Conservation (phyloP, 35 echinoderm and acorn worm genomes). For the Apostichopus californicus region DNA sequence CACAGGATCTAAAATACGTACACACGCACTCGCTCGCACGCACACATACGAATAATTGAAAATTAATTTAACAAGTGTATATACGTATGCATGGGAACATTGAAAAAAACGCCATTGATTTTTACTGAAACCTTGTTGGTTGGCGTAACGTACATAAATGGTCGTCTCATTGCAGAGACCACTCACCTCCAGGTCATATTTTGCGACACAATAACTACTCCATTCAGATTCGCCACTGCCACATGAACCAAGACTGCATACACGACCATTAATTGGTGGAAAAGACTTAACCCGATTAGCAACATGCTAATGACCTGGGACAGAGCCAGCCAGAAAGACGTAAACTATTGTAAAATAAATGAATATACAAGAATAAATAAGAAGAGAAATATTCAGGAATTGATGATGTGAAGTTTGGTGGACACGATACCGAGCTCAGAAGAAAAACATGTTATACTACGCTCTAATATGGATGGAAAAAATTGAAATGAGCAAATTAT, state of each 20-base stretch:
- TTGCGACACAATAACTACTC: conserved; percentile 7
- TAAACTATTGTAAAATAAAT: conserved; percentile 22
- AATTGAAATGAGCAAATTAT: too few species aligned
- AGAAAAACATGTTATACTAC: too few species aligned
- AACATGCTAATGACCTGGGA: conserved; percentile 27
- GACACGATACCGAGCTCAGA: too few species aligned
- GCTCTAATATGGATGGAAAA: too few species aligned
- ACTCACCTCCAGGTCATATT: conserved; percentile 16
- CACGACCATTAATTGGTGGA: background rate
- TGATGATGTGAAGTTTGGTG: too few species aligned
- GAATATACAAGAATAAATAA: background rate
- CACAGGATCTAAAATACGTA: too few species aligned
- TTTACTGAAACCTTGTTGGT: background rate
- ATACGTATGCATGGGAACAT: too few species aligned
- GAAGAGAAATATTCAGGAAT: too few species aligned
- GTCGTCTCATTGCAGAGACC: background rate
- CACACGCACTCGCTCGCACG: too few species aligned
- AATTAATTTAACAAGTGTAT: too few species aligned
- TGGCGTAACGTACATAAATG: background rate
- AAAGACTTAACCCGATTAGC: background rate
- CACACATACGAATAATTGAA: too few species aligned
- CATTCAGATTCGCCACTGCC: background rate
- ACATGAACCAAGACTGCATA: conserved; percentile 19
- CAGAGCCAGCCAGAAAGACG: background rate
- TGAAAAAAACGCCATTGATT: background rate